phyloP scores from a whole-genome alignment of 30 jellyfish, hydroid and myxozoan genomes.

The Aurelia coerulea region DNA sequence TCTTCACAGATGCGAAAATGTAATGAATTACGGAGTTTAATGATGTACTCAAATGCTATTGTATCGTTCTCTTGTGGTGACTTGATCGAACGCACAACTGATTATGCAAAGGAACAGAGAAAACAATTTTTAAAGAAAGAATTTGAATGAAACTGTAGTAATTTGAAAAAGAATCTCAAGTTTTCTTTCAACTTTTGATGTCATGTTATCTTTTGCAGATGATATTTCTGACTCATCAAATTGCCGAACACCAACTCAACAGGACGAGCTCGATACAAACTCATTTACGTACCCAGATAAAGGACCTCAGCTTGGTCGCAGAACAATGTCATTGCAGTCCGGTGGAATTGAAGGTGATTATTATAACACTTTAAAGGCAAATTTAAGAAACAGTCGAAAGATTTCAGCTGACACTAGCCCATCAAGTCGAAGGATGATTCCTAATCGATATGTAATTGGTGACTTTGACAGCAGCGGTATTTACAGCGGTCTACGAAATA shows the following conservation, averaged over 20 bases:
- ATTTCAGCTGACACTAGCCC: slow-evolving; percentile 29
- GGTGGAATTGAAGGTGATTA: background rate
- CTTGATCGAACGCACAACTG: too few species aligned
- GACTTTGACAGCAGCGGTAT: slow-evolving; percentile 91
- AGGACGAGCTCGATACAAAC: background rate
- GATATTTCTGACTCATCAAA: background rate
- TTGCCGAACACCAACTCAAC: background rate
- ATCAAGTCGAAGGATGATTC: slow-evolving; percentile 30
- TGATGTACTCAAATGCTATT: too few species aligned
- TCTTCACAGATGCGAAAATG: too few species aligned
- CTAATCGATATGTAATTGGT: slow-evolving; percentile 73
- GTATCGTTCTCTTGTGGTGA: too few species aligned
- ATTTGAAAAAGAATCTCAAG: too few species aligned
- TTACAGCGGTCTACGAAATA: slow-evolving; percentile 63
- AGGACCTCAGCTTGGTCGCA: slow-evolving; percentile 3
- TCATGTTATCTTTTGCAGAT: background rate
- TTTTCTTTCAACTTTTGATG: too few species aligned
- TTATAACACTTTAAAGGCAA: slow-evolving; percentile 4
- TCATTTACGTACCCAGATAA: slow-evolving; percentile 10
- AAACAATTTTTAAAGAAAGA: too few species aligned
- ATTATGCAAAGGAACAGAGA: too few species aligned
- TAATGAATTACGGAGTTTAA: too few species aligned
- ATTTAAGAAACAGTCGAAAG: slow-evolving; percentile 11
- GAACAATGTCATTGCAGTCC: slow-evolving; percentile 35
- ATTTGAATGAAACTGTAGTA: too few species aligned